Evolutionary conservation across 2,888 invertebrate species (phyloP).

Genomic region (Alviniconcha strummeri): DNA sequence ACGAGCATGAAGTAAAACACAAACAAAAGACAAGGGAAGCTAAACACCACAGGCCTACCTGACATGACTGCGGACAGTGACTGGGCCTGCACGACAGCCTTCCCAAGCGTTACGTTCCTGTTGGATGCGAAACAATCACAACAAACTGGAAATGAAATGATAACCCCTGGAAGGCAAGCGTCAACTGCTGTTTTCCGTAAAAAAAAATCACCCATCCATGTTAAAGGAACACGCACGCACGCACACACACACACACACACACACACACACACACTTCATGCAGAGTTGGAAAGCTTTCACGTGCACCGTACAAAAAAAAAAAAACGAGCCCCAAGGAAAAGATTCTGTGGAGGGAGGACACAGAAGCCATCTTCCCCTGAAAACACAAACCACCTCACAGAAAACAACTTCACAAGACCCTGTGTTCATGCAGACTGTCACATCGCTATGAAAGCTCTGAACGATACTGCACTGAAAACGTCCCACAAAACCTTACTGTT

Average conservation of each 20-base stretch:
- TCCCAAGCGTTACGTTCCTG: conserved; percentile 78
- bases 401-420: too few relatives aligned
- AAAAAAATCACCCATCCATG: conserved; percentile 1
- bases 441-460: too few relatives aligned
- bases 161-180: neutral
- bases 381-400: too few relatives aligned
- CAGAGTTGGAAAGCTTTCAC: too few relatives aligned
- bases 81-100: conserved; percentile 79
- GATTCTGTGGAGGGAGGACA: too few relatives aligned
- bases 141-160: neutral
- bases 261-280: neutral
- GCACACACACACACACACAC: neutral
- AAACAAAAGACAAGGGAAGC: too few relatives aligned
- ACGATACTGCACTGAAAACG: too few relatives aligned
- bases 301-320: too few relatives aligned
- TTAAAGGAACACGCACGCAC: neutral
- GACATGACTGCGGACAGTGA: conserved; percentile 76
- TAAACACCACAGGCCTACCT: conserved; percentile 46
- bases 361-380: neutral
- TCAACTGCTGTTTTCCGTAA: neutral
- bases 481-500: too few relatives aligned
- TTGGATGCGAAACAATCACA: conserved; percentile 30
- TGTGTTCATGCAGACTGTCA: too few relatives aligned
- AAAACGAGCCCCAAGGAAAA: too few relatives aligned
- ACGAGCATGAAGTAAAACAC: too few relatives aligned